These are phyloP conservation scores for Phyto melanocephala DNA, from an alignment of 2,888 invertebrate genomes.

Conservation along the genomic window DNA sequence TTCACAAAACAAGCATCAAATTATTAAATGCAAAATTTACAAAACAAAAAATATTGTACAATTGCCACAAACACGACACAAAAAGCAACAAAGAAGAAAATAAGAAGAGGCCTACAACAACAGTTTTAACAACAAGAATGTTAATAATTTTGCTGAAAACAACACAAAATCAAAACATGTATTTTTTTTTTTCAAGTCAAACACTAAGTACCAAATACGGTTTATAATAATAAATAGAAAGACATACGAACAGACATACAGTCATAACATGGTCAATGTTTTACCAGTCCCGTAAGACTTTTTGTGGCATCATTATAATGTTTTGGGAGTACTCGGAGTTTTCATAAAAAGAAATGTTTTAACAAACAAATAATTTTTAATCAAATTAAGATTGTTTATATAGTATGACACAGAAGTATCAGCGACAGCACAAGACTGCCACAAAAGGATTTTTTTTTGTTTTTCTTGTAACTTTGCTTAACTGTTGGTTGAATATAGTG, in stretches of 20 bases:
- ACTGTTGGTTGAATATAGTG: neutral
- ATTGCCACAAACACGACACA: constrained; percentile 48
- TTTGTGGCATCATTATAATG: constrained; percentile 19
- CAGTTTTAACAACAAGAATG: constrained; percentile 43
- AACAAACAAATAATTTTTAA: constrained; percentile 6
- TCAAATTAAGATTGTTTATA: constrained; percentile 20
- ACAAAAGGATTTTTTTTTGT: constrained; percentile 39
- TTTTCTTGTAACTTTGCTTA: neutral
- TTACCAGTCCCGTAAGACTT: constrained; percentile 19
- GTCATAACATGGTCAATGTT: neutral
- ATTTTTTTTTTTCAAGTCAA: constrained; percentile 22
- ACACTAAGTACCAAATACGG: constrained; percentile 52
- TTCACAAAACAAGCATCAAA: constrained; percentile 46
- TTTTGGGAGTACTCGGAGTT: neutral
- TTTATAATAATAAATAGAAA: constrained; percentile 1
- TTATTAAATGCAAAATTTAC: constrained; percentile 58
- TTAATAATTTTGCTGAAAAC: constrained; percentile 49
- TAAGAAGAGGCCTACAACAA: neutral
- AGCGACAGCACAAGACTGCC: neutral
- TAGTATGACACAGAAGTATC: neutral
- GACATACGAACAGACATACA: neutral
- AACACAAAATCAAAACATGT: constrained; percentile 51
- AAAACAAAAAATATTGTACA: constrained; percentile 30
- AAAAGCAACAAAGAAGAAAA: neutral
- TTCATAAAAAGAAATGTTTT: neutral